Evolutionary conservation across 2,888 invertebrate genomes (phyloP).

Genomic region (Sarcophaga subvicina): DNA sequence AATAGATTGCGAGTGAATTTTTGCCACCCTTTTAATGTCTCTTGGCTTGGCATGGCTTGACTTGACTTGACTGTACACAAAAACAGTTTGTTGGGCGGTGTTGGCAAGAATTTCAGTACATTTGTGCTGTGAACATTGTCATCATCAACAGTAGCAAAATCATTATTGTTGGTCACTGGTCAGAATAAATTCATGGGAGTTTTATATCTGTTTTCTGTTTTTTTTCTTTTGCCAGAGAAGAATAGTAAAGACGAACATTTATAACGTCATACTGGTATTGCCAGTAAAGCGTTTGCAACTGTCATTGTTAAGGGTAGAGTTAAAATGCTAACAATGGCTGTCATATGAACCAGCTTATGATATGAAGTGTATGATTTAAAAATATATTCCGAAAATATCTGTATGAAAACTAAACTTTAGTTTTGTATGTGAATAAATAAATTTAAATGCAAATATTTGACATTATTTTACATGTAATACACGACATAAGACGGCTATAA

Average conservation of each 20-base stretch:
- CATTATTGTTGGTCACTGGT: constrained; percentile 38
- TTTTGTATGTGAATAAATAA: not conserved
- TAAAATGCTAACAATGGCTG: constrained; percentile 39
- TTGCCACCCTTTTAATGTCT: too few species aligned
- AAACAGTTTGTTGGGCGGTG: not conserved
- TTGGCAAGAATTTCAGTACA: not conserved
- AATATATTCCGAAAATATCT: not conserved
- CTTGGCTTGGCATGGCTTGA: not conserved
- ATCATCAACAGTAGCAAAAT: constrained; percentile 34
- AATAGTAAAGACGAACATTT: constrained; percentile 37
- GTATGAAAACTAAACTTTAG: not conserved
- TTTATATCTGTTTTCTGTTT: not conserved
- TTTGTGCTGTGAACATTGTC: constrained; percentile 26
- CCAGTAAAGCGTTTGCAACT: not conserved
- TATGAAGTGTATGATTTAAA: constrained; percentile 18
- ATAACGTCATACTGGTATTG: constrained; percentile 29
- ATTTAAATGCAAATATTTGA: not conserved
- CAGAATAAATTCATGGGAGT: constrained; percentile 35
- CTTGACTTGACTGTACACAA: not conserved
- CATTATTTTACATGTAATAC: too few species aligned
- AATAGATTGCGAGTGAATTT: constrained; percentile 2
- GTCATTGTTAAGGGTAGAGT: constrained; percentile 22
- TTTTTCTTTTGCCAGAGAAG: not conserved
- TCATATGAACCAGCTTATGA: constrained; percentile 23
- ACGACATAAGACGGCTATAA: too few species aligned